A percentile compares a stretch with the other conserved stretches of the same genome.
phyloP scores from a whole-genome alignment of 2,888 invertebrate genomes.

The Cantharis rufa region DNA sequence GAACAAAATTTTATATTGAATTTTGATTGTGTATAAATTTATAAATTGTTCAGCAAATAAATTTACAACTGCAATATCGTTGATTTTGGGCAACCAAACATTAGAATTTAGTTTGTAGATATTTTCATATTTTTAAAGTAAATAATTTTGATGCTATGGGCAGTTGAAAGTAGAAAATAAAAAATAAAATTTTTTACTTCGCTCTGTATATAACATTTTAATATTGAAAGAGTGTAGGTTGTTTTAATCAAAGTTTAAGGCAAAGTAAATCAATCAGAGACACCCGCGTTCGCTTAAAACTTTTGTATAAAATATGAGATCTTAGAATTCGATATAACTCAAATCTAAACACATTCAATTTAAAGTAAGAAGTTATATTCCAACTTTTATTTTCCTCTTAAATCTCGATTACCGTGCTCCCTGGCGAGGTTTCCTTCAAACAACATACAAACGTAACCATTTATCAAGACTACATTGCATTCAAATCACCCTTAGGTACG shows the following conservation, averaged over 20 bases:
- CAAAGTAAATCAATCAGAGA: slow-evolving; percentile 31
- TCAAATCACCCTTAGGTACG: slow-evolving; percentile 23
- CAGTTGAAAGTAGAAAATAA: no score
- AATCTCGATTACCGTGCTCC: slow-evolving; percentile 28
- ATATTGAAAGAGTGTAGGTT: background rate
- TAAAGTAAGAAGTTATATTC: slow-evolving; percentile 30
- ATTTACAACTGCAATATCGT: no score
- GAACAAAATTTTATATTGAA: no score
- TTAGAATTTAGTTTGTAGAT: no score
- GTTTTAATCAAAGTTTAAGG: slow-evolving; percentile 9
- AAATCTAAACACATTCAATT: slow-evolving; percentile 32
- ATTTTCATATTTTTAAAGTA: no score
- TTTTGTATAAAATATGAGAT: slow-evolving; percentile 30
- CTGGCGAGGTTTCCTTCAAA: slow-evolving; percentile 27
- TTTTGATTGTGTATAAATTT: no score
- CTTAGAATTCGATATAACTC: slow-evolving; percentile 25
- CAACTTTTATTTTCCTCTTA: slow-evolving; percentile 28
- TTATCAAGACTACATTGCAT: slow-evolving; percentile 30
- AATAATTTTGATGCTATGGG: no score
- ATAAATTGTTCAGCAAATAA: no score
- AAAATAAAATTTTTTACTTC: no score
- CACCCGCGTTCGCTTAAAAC: slow-evolving; percentile 29
- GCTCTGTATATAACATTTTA: no score
- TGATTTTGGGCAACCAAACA: no score
- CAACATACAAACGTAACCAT: slow-evolving; percentile 30